Evolutionary conservation across 2,797 vertebrate species (phyloP).

Genomic region (Manis javanica): DNA sequence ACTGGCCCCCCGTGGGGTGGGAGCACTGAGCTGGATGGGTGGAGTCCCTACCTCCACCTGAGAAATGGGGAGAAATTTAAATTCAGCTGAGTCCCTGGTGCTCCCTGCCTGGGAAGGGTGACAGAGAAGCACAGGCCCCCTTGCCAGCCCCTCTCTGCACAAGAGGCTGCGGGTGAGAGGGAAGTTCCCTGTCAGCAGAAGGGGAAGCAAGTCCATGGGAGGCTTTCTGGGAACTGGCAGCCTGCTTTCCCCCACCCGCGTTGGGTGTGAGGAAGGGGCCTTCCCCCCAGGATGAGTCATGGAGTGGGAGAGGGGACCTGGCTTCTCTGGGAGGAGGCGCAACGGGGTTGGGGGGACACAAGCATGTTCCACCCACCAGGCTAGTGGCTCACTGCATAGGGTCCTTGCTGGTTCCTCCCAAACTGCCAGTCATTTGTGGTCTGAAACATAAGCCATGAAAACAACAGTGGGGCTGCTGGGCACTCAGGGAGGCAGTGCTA

Average conservation of each 20-base stretch:
- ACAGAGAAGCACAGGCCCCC: fast-evolving
- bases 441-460: background rate
- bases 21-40: background rate
- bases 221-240: background rate
- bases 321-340: background rate
- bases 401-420: background rate
- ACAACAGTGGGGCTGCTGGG: background rate
- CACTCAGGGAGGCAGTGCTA: background rate
- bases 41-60: background rate
- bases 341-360: no score
- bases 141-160: background rate
- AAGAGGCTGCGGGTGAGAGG: background rate
- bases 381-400: background rate
- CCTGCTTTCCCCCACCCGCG: background rate
- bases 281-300: background rate
- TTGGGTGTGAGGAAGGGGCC: background rate
- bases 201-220: background rate
- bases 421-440: background rate
- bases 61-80: background rate
- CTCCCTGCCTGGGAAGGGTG: background rate
- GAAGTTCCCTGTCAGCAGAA: background rate
- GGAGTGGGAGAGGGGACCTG: background rate
- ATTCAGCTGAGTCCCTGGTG: no score
- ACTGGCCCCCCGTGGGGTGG: background rate
- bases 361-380: background rate